Evolutionary conservation across 2,888 invertebrate species (phyloP), one percentile per base, ranked within the genome.

Genomic region (Ophion costatus): DNA sequence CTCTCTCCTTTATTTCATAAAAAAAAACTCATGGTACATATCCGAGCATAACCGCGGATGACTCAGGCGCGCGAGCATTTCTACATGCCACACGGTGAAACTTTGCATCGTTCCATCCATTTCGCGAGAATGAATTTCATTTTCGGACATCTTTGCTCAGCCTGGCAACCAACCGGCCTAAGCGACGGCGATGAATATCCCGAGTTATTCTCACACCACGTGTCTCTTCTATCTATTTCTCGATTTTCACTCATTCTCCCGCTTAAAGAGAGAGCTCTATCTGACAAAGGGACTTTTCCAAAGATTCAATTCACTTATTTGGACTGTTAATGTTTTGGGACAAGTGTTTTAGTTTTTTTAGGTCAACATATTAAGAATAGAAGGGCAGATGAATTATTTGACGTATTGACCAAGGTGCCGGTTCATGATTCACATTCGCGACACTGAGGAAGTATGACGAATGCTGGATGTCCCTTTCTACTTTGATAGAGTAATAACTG

Each of bases 81-180:
- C 82, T 71, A 42, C n/a, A 67, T 67, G 61, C 63, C 24, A 24
- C 29, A 17, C 67, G 42, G 29, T 61, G 78, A 67, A 70, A 74
- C 61, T 33, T 61, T 51, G 56, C 75, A 61, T 86, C 89, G 87
- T 90, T 89, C 88, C 89, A 83, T 45, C 76, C 82, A 82, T 82
- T 85, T 85, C 77, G 80, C 76, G 59, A 77, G 88, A 86, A 88
- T 89, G 88, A 90, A 90, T 89, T 89, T 90, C 88, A 89, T 90
- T 89, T 90, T 89, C 88, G 87, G 75, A 70, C 66, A 83, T 74
- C 56, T 63, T 61, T 56, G 38, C 74, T 63, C 73, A 70, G 83
- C 85, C 69, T 85, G 85, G 85, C 85, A 85, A 85, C 85, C 74
- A 80, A 82, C 75, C 73, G 74, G 74, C 80, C 75, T 20, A 1